These are phyloP conservation scores for Catharus bicknelli DNA, from an alignment of 2,113 vertebrate species.

Conservation along the genomic window DNA sequence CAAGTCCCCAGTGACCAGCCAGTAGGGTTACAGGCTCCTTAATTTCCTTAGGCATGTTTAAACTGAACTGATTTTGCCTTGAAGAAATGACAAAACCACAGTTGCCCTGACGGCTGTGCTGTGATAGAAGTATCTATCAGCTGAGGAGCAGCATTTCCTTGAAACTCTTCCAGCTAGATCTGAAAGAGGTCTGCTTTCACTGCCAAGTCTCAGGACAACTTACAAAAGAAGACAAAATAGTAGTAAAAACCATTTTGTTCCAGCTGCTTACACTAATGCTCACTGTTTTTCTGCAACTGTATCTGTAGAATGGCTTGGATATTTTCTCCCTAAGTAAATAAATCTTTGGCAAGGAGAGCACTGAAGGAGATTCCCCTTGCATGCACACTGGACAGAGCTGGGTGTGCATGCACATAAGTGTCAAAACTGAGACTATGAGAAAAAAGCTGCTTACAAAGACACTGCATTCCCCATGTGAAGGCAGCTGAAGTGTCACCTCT, in stretches of 20 bases:
- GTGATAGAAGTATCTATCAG: neutral
- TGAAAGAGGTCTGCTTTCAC: neutral
- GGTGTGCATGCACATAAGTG: rapidly evolving
- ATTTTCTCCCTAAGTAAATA: neutral
- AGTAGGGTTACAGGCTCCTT: neutral
- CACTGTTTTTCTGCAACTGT: neutral
- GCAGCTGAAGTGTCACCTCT: neutral
- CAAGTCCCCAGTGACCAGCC: neutral
- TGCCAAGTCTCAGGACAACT: neutral
- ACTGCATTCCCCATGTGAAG: neutral
- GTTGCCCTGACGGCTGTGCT: neutral
- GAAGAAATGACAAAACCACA: neutral
- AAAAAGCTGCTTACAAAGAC: neutral
- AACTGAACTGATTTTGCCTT: neutral
- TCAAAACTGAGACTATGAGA: neutral
- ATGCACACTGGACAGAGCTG: neutral
- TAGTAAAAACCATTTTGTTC: neutral
- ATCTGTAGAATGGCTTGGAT: neutral
- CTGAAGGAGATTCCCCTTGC: neutral
- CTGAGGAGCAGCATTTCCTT: neutral
- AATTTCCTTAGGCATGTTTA: neutral
- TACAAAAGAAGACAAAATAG: neutral
- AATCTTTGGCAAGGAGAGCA: neutral
- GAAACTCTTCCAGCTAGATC: neutral
- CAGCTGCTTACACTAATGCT: neutral